Conservation (phyloP, 2,888 invertebrate species). For the Metalampra italica region DNA sequence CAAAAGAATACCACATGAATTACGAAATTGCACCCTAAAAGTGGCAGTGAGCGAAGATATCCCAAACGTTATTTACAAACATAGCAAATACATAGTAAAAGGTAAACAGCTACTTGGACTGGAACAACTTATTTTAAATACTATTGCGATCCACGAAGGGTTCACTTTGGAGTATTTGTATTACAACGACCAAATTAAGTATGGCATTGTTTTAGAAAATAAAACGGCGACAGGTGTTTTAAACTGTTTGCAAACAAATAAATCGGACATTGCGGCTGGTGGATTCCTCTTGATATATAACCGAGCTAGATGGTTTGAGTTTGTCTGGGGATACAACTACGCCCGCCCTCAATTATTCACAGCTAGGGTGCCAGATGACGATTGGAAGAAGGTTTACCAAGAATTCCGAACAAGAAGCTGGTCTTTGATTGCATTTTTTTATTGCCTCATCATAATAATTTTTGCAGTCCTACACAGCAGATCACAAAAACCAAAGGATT, state of each 20-base stretch:
- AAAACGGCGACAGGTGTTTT: conserved; percentile 11
- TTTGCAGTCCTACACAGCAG: too few species aligned
- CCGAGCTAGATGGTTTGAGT: conserved; percentile 10
- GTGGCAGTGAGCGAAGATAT: conserved; percentile 10
- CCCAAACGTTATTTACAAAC: conserved; percentile 4
- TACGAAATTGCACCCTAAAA: conserved; percentile 11
- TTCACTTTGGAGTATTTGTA: conserved; percentile 1
- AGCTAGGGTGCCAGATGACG: not conserved
- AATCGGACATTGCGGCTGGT: conserved; percentile 12
- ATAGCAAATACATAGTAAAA: not conserved
- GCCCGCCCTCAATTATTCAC: conserved; percentile 3
- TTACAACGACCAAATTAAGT: not conserved
- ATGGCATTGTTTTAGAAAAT: conserved; percentile 3
- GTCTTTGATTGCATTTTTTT: conserved; percentile 3
- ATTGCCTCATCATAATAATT: not conserved
- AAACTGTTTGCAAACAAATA: conserved; percentile 1
- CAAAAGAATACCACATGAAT: conserved; percentile 2
- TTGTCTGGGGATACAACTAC: conserved; percentile 9
- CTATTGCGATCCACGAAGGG: conserved; percentile 1
- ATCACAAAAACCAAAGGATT: not conserved
- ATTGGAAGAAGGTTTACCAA: conserved; percentile 10
- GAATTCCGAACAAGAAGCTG: conserved; percentile 5
- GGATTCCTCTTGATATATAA: conserved; percentile 11
- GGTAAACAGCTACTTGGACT: not conserved
- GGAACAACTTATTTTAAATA: conserved; percentile 6